Base-by-base conservation (phyloP, 1,140 invertebrate species). In the Ladona fulva region DNA sequence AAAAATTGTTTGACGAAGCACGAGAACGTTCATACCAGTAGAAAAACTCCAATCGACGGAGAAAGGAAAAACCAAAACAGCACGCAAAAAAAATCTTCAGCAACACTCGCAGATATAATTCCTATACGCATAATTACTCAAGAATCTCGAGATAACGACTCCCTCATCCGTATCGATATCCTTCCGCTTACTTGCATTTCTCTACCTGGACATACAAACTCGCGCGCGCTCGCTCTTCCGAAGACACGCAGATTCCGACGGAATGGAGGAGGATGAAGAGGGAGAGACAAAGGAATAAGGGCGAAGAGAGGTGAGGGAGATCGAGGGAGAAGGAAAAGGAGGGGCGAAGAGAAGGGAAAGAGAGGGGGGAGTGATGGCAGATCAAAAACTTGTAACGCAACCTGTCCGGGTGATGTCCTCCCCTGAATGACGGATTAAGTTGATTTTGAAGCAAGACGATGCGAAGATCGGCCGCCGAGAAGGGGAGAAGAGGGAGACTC, bases 381-480 rank as follows among this genome's bases (percentile, higher is more conserved):
- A 66, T 66, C 52, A 66, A 66, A 66, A 66, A 66, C 52, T 66
- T 66, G 52, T 66, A 66, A 66, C 52, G 52, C 52, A 66, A 66
- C 52, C 52, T 66, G 52, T 66, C 52, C 12, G 10, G 1, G n/a
- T 16, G 52, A 66, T 66, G 52, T 66, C 52, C 52, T 66, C 52
- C 12, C 52, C 52, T 66, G 52, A 66, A 66, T 66, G 52, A 66
- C 52, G 52, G 52, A 66, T 66, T 66, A 66, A 66, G 52, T 66
- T 66, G 52, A 66, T 66, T 66, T 66, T 66, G 52, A 66, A 66
- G 52, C 3, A 66, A 66, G 52, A 22, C 52, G 52, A 12, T 66
- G 44, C 44, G 44, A 52, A 19, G 44, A 52, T 10, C 44, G 12
- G 52, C 14, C 52, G 52, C 12, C 16, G 52, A 6, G n/a, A 16